Percentiles rank a stretch among this genome's conserved stretches.
These are phyloP conservation scores for Trogon melanurus DNA, from an alignment of 2,113 vertebrate genomes.

Conservation along the genomic window DNA sequence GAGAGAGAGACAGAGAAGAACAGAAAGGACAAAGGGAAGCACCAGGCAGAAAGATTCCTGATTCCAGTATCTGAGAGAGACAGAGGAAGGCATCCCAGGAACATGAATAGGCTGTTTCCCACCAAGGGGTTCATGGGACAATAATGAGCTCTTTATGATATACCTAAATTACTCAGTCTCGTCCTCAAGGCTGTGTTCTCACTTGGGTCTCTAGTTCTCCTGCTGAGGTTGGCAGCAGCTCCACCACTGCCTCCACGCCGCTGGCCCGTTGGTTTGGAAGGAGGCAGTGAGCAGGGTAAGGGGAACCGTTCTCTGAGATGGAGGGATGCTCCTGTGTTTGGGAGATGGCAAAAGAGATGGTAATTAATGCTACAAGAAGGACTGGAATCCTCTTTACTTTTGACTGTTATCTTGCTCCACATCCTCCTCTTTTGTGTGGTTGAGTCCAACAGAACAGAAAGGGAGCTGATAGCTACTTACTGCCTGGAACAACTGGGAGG, in stretches of 20 bases:
- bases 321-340: background rate
- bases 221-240: background rate
- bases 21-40: slow-evolving; percentile 16
- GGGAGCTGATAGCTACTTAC: background rate
- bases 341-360: background rate
- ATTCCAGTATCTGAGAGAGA: background rate
- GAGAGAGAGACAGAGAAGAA: background rate
- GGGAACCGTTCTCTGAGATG: background rate
- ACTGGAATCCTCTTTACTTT: background rate
- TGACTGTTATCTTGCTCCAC: background rate
- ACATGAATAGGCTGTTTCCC: background rate
- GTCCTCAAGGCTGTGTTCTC: background rate
- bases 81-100: background rate
- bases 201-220: background rate
- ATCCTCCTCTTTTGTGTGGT: background rate
- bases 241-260: background rate
- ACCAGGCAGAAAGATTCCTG: background rate
- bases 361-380: background rate
- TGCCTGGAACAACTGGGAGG: background rate
- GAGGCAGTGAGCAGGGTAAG: background rate
- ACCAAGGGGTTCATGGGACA: background rate
- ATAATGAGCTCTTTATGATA: background rate
- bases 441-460: background rate
- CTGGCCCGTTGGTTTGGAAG: background rate
- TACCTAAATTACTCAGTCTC: background rate